Percentiles rank a stretch among this genome's conserved stretches.
Evolutionary conservation across 2,113 vertebrate genomes (phyloP).

Genomic region (Apistogramma diplotaenia): DNA sequence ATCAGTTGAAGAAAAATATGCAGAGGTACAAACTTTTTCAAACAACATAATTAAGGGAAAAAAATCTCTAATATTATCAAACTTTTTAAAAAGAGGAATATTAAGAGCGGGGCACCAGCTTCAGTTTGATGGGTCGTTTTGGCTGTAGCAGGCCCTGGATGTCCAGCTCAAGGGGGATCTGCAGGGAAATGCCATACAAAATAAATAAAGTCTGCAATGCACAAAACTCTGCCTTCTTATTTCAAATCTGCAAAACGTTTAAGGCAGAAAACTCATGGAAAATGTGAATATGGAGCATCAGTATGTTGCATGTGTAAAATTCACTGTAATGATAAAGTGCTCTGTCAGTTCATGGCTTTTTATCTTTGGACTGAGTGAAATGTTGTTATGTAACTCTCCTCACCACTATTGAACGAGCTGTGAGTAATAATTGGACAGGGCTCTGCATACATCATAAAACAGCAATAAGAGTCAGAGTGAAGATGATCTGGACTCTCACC

Average conservation of each 20-base stretch:
- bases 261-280: too few relatives aligned
- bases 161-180: slow-evolving; percentile 80
- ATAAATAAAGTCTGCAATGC: not conserved
- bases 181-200: not conserved
- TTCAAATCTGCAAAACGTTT: not conserved
- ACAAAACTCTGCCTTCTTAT: not conserved
- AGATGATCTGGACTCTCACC: slow-evolving; percentile 65
- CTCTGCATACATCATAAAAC: not conserved
- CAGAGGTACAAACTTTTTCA: not conserved
- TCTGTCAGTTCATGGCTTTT: not conserved
- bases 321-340: too few relatives aligned
- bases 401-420: not conserved
- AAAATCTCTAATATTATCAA: too few relatives aligned
- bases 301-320: too few relatives aligned
- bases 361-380: not conserved
- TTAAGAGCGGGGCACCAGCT: slow-evolving; percentile 69
- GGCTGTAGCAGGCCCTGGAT: slow-evolving; percentile 56
- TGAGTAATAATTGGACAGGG: not conserved
- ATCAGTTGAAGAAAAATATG: not conserved
- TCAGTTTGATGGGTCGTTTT: slow-evolving; percentile 78
- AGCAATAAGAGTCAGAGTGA: not conserved
- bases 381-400: slow-evolving; percentile 2
- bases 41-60: too few relatives aligned
- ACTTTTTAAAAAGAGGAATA: too few relatives aligned
- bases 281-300: too few relatives aligned